Conservation (phyloP, 2,797 vertebrate species). For the Erethizon dorsatum region DNA sequence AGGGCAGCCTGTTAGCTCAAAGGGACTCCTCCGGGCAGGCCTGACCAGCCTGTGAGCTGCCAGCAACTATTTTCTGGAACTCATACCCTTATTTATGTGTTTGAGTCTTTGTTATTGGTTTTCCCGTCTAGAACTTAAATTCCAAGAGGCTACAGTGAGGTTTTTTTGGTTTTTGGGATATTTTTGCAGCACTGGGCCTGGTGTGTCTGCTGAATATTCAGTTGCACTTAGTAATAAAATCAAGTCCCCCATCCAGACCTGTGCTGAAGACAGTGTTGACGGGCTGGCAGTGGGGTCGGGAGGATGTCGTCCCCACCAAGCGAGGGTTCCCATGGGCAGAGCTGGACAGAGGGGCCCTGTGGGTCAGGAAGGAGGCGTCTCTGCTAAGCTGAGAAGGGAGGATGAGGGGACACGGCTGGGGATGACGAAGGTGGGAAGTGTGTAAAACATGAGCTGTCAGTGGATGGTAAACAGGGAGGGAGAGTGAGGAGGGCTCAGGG, state of each 20-base stretch:
- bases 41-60: neutral
- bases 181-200: neutral
- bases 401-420: rapidly evolving
- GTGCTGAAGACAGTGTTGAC: neutral
- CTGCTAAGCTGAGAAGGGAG: neutral
- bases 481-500: neutral
- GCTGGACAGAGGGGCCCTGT: neutral
- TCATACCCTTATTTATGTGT: neutral
- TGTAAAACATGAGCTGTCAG: rapidly evolving
- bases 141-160: neutral
- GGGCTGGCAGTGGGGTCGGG: neutral
- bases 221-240: neutral
- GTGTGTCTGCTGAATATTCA: neutral
- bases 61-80: neutral
- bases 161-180: neutral
- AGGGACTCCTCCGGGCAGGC: neutral
- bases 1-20: neutral
- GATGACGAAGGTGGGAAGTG: neutral
- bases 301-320: neutral
- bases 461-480: rapidly evolving
- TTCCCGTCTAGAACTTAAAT: neutral
- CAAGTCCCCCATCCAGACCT: neutral
- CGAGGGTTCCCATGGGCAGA: neutral
- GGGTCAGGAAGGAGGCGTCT: too few relatives aligned
- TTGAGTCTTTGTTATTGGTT: neutral